A percentile compares a stretch with the other conserved stretches of the same genome.
Evolutionary conservation across 2,797 vertebrate species (phyloP).

Genomic region (Chaetodon trifasciatus): DNA sequence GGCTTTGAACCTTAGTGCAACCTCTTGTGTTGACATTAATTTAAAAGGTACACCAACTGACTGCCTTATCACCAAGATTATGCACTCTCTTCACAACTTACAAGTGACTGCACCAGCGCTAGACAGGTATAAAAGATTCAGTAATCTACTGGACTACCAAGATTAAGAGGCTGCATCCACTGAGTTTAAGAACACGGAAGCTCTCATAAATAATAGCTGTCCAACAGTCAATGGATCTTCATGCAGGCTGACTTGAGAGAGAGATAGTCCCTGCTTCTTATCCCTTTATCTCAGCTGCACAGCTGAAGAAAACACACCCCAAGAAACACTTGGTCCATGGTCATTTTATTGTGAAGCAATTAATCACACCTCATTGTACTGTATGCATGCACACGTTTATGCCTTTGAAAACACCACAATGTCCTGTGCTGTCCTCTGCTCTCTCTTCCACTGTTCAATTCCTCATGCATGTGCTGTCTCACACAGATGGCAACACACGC

Average conservation of each 20-base stretch:
- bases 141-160: constrained; percentile 35
- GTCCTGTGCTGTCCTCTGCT: background rate
- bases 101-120: constrained; percentile 24
- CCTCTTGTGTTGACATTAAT: background rate
- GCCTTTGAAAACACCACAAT: background rate
- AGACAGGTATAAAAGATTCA: constrained; percentile 59
- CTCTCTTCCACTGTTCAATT: background rate
- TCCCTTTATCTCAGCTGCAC: constrained; percentile 37
- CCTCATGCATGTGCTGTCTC: constrained; percentile 6
- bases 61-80: background rate
- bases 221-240: constrained; percentile 49
- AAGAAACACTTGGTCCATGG: constrained; percentile 23
- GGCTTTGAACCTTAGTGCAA: background rate
- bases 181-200: constrained; percentile 41
- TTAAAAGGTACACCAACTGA: background rate
- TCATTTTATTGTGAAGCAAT: constrained; percentile 54
- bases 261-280: constrained; percentile 22
- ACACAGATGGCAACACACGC: background rate
- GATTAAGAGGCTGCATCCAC: constrained; percentile 46
- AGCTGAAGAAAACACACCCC: constrained; percentile 10
- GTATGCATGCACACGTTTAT: constrained; percentile 5
- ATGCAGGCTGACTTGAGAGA: constrained; percentile 44
- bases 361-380: constrained; percentile 54
- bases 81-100: background rate
- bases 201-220: constrained; percentile 66